Conservation (phyloP, 2,113 vertebrate species). For the Chionis minor region DNA sequence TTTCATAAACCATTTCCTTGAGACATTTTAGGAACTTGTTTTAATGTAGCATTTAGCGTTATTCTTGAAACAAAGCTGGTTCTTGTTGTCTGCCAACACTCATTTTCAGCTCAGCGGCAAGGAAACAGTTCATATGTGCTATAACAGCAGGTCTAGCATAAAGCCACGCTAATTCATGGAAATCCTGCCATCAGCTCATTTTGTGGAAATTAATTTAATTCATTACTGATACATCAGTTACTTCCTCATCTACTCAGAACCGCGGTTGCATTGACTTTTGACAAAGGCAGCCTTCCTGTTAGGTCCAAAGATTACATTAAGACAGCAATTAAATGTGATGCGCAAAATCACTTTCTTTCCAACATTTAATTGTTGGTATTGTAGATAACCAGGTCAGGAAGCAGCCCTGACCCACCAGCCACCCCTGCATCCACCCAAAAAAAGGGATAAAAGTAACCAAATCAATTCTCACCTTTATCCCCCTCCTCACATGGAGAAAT, state of each 20-base stretch:
- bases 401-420: neutral
- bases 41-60: neutral
- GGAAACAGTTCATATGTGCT: neutral
- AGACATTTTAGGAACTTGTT: neutral
- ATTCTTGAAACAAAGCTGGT: neutral
- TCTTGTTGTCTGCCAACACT: neutral
- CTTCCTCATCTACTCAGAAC: neutral
- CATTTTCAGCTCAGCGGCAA: slow-evolving; percentile 30
- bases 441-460: neutral
- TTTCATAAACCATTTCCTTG: neutral
- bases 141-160: neutral
- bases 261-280: neutral
- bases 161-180: neutral
- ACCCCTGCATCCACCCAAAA: too few relatives aligned
- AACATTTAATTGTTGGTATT: neutral
- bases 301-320: neutral
- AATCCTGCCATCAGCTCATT: neutral
- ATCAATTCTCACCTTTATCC: neutral
- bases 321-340: neutral
- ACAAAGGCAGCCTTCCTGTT: neutral
- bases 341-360: neutral
- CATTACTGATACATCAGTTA: neutral
- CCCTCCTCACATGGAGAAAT: accelerated
- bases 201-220: neutral
- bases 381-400: neutral